Base-by-base conservation (phyloP, 1,140 invertebrate species). In the Drosophila truncata region DNA sequence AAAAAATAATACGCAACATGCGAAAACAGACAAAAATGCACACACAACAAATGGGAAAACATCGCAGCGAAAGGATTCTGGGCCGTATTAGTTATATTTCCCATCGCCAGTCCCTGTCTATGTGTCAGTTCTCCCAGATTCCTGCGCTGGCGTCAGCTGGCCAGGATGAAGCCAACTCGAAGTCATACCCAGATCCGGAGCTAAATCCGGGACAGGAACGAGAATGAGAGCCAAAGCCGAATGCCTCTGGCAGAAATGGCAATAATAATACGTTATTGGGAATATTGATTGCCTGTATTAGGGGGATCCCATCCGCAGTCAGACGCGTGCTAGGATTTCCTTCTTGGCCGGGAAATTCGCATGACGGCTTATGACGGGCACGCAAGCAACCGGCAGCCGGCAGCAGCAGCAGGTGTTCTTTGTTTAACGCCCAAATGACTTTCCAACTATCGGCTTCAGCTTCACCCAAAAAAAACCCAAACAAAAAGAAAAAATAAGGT, bases 201-300 rank as follows among this genome's bases (percentile, higher is more conserved):
- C 49, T 23, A 42, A 50, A 27, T 41, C 67, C 29, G 25, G 42
- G 59, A 29, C 46, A 27, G 14, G 35, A 55, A 69, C 59, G 39
- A 33, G 58, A 81, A 78, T 64, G 67, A 77, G 52, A 50, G 23
- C 44, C 29, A 46, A 47, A 64, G 50, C 74, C 35, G 58, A 63
- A 52, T 41, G 50, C 71, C 61, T 33, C 72, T 70, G 37, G 59
- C 57, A 61, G 64, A 41, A 86, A 78, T 67, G 82, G 71, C 79
- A 79, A 86, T 77, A 79, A 80, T 82, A 79, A 86, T 87, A 87
- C 71, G 69, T 82, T 86, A 86, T 86, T 82, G 79, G 71, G 70
- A 76, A 82, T 86, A 82, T 86, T 82, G 83, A 86, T 86, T 82
- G 79, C 62, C 64, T 64, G 70, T 60, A 69, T 77, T 80, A 80